A percentile compares a stretch with the other conserved stretches of the same genome.
These are phyloP conservation scores for Cynodonichthys magdalenae DNA, from an alignment of 2,797 vertebrate genomes.

Conservation along the genomic window DNA sequence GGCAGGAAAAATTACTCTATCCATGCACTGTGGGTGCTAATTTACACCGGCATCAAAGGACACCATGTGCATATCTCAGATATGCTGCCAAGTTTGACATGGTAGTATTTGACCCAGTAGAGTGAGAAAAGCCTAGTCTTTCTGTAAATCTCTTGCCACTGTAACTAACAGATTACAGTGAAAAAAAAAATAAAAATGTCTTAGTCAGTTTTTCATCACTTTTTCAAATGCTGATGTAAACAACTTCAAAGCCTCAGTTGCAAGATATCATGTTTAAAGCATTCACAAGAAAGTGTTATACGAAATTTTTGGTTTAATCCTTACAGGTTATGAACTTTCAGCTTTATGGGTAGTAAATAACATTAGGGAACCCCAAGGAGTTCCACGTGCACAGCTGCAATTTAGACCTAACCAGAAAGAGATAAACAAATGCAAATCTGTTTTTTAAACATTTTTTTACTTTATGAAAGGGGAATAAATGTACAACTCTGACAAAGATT, in stretches of 20 bases:
- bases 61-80: constrained; percentile 5
- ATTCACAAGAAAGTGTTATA: not conserved
- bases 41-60: not conserved
- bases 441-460: not conserved
- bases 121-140: not conserved
- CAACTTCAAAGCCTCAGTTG: not conserved
- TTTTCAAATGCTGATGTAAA: not conserved
- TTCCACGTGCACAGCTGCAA: not conserved
- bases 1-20: not conserved
- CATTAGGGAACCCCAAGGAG: not conserved
- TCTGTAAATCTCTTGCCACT: not conserved
- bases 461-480: too few relatives aligned
- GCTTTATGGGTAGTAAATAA: not conserved
- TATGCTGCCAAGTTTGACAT: constrained; percentile 4
- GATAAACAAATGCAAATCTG: not conserved
- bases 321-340: not conserved
- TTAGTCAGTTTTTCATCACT: too few relatives aligned
- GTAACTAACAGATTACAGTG: not conserved
- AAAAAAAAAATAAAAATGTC: not conserved
- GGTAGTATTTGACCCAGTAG: constrained; percentile 10
- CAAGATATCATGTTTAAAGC: not conserved
- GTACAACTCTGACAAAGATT: too few relatives aligned
- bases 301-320: not conserved
- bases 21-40: not conserved
- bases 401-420: not conserved